Evolutionary conservation across 2,888 invertebrate species (phyloP), one percentile per base, ranked within the genome.

Genomic region (Gastracanthus pulcherrimus): DNA sequence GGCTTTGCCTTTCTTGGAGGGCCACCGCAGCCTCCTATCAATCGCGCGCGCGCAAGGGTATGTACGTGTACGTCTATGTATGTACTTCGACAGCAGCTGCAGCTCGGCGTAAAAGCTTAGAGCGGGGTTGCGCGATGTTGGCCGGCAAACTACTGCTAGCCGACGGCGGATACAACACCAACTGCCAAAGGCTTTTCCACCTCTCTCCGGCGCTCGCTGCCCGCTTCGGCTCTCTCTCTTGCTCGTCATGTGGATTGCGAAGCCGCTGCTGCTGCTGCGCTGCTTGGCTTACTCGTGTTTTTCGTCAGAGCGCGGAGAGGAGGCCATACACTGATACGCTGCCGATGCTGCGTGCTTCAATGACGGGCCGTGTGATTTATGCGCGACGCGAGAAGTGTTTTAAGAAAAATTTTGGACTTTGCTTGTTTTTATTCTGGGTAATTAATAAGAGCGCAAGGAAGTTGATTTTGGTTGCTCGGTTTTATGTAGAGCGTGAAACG

Each of bases 181-280:
- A 85, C 85, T 85, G 87, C 80, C 85, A 85, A 85, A 85, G 85
- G 85, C 84, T 85, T 71, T 64, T 51, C 84, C 82, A 67, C 79
- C 69, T 48, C 67, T 74, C 82, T 83, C 80, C 81, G 82, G 72
- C 85, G 84, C n/a, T 26, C 29, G 31, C n/a, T 60, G 31, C 31
- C 29, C 34, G 31, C 69, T 31, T 11, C 66, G 51, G 13, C 69
- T 48, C 67, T 74, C 82, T 83, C 80, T 80, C 83, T 71, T 84
- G 84, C n/a, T 26, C 29, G 31, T 29, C 29, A 16, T 16, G 26
- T 16, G 31, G 64, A 19, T 51, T 51, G 51, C 51, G 51, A 51
- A 51, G 51, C 19, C 1, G 23, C 19, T 19, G n/a, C n/a, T n/a
- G n/a, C 0, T n/a, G n/a, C 45, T 45, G n/a, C 55, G 26, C 23